These are phyloP conservation scores for Diaphora mendica DNA, from an alignment of 2,888 invertebrate species.

Conservation along the genomic window DNA sequence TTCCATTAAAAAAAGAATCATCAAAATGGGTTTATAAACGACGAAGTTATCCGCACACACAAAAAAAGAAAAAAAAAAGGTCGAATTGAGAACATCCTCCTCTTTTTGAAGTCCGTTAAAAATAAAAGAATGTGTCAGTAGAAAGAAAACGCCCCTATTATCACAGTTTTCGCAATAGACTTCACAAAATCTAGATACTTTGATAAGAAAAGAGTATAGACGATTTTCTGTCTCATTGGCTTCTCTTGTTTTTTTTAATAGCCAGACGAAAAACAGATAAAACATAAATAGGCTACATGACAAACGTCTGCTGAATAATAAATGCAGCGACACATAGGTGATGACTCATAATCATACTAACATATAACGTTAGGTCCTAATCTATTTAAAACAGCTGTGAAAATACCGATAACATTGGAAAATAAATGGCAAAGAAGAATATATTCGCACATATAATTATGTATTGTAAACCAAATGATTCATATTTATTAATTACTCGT, in stretches of 20 bases:
- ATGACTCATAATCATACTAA: not conserved
- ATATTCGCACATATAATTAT: not conserved
- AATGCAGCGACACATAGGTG: not conserved
- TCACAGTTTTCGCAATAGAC: not conserved
- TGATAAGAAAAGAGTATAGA: not conserved
- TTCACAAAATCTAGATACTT: not conserved
- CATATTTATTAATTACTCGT: not conserved
- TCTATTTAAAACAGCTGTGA: not conserved
- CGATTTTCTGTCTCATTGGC: not conserved
- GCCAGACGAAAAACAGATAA: not conserved
- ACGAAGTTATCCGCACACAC: too few species aligned
- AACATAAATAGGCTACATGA: slow-evolving; percentile 1
- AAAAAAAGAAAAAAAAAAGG: too few species aligned
- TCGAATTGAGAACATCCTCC: too few species aligned
- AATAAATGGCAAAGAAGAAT: not conserved
- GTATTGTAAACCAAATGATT: not conserved
- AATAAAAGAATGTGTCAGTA: too few species aligned
- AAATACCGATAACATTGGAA: not conserved
- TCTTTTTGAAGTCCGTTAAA: too few species aligned
- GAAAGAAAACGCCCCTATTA: not conserved
- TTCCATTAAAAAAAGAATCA: too few species aligned
- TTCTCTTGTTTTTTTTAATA: not conserved
- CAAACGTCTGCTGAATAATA: not conserved
- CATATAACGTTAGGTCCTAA: not conserved
- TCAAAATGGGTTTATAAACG: too few species aligned